Evolutionary conservation across 1,140 invertebrate genomes (phyloP), one percentile per base, ranked within the genome.

Genomic region (Littorina saxatilis): DNA sequence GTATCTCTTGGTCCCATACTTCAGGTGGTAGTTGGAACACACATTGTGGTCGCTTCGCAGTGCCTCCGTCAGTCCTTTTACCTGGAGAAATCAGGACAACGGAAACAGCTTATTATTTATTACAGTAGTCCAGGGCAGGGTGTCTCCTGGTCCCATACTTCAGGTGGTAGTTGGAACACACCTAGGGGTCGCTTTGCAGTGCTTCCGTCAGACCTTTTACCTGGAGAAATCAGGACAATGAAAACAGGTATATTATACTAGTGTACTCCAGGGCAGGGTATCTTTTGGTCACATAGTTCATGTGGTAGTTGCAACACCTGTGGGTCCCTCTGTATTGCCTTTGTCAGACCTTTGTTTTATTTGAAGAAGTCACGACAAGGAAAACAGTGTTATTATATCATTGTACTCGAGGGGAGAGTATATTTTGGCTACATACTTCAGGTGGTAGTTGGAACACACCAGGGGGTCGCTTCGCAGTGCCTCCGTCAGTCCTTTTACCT

Each of bases 401-500:
- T n/a, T 74, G 4, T 75, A 27, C 90, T 95, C 92, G 13, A 99
- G 90, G 77, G 94, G 95, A 29, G 94, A 84, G 89, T 94, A 97
- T 0, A 97, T 98, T 87, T 96, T 95, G 37, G 94, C 92, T 0
- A 97, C 98, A 88, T 97, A 98, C 13, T 95, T 92, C 0, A 95
- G 92, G 0, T 96, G 95, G 90, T 98, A 99, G 91, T 98, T 99
- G 0, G 98, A 98, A 82, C 96, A 97, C 0, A 99, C 97, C 94
- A 2, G 94, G 92, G 84, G 95, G 84, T 93, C 92, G 70, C 82
- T 94, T 37, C 95, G 89, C 55, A 99, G 93, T 0, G 96, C 96
- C 86, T 98, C 95, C 1, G 92, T n/a, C n/a, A n/a, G n/a, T n/a
- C n/a, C n/a, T n/a, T n/a, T n/a, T n/a, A n/a, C n/a, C n/a, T n/a